phyloP scores from a whole-genome alignment of 2,797 vertebrate genomes.

The Dicrostonyx torquatus region DNA sequence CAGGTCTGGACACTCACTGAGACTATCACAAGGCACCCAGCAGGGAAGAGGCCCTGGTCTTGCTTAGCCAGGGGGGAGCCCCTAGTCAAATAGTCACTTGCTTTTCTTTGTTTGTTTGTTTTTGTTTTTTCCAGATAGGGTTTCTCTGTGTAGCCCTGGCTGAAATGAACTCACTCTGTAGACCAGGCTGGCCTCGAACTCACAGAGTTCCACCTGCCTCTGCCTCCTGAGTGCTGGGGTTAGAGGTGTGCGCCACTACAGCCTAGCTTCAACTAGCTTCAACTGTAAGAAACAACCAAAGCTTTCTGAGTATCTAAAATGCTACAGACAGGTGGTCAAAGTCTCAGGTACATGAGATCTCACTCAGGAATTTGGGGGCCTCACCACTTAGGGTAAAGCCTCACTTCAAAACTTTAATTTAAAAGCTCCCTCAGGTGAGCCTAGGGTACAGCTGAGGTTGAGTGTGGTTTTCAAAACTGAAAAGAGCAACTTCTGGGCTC shows the following conservation, averaged over 20 bases:
- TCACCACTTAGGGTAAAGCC: background rate
- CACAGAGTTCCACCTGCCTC: background rate
- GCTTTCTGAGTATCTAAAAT: background rate
- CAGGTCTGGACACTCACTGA: conserved; percentile 9
- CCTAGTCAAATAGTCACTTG: background rate
- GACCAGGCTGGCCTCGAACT: background rate
- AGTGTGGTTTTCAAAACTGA: background rate
- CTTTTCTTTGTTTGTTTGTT: background rate
- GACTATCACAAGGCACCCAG: background rate
- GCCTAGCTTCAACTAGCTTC: background rate
- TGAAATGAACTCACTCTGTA: background rate
- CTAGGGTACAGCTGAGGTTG: background rate
- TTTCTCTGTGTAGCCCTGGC: background rate
- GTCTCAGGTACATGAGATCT: background rate
- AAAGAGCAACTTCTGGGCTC: background rate
- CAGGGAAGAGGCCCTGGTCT: background rate
- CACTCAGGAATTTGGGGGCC: conserved; percentile 10
- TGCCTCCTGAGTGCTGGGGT: background rate
- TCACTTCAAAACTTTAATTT: background rate
- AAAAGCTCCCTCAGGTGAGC: background rate
- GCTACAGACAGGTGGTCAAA: background rate
- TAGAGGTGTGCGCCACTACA: background rate
- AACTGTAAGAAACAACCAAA: background rate
- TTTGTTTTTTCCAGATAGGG: background rate
- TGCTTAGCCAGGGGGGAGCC: background rate